Evolutionary conservation across 92 coral and sea anemone genomes (phyloP), one percentile per base, ranked within the genome.

Genomic region (Chrysogorgia sp.): DNA sequence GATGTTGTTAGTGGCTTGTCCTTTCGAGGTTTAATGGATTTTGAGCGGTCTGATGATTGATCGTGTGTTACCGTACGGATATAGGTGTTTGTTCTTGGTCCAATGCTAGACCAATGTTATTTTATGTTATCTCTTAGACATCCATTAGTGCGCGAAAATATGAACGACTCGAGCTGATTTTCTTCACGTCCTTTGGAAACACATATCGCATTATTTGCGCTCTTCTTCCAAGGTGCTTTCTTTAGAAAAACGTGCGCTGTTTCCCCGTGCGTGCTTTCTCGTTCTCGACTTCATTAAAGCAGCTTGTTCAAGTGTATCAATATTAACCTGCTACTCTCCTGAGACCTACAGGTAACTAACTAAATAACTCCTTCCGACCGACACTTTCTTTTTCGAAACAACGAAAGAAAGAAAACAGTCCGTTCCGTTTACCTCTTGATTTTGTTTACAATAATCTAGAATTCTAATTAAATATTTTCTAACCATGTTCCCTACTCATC

Each of bases 1-100:
- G 79, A 72, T 72, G 64, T 49, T 69, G 76, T 69, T 47, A 69
- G 59, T 69, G 76, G n/a, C 79, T 37, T 53, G 79, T 72, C 79
- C 35, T 72, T 72, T 53, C 57, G 10, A 12, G 32, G 5, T 55
- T 53, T 72, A 72, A 72, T 72, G 79, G 79, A 52, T 72, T 28
- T 32, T 21, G 63, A 72, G 30, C 79, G 53, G 28, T 33, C 65
- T 56, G 79, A 31, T 72, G 79, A 72, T 72, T 55, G 79, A 72
- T 72, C 30, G 65, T 25, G 34, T 72, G 79, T 31, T 72, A n/a
- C 79, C 14, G 21, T 50, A 32, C 79, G 79, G 64, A 72, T 72
- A 32, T 56, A n/a, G 0, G 7, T 72, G 79, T 72, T 72, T 53
- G 64, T 69, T 72, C 79, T 31, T 55, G 10, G 52, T 12, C 40